A percentile compares a stretch with the other conserved stretches of the same genome.
Evolutionary conservation across 2,888 invertebrate species (phyloP).

Genomic region (Dicyrtomina minuta): DNA sequence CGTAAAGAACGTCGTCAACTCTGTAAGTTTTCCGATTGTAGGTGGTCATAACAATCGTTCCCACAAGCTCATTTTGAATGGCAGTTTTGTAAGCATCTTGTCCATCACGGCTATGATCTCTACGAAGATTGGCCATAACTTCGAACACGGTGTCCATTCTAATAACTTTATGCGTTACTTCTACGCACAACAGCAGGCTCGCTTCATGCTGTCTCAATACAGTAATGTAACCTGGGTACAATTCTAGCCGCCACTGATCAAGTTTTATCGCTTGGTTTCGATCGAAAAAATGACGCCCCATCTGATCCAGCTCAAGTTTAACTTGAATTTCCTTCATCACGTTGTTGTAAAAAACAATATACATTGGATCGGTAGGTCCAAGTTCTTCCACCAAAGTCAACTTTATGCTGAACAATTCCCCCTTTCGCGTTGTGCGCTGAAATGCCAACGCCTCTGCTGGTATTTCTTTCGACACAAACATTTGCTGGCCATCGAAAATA

Average conservation of each 20-base stretch:
- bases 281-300: slow-evolving; percentile 38
- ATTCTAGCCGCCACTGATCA: slow-evolving; percentile 65
- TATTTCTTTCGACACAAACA: slow-evolving; percentile 64
- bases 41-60: slow-evolving; percentile 72
- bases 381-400: slow-evolving; percentile 39
- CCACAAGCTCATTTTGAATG: slow-evolving; percentile 50
- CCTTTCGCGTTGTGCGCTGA: slow-evolving; percentile 9
- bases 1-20: slow-evolving; percentile 59
- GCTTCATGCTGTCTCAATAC: slow-evolving; percentile 80
- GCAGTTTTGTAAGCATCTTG: slow-evolving; percentile 55
- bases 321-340: slow-evolving; percentile 39
- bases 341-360: slow-evolving; percentile 46
- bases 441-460: slow-evolving; percentile 37
- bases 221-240: slow-evolving; percentile 70
- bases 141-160: slow-evolving; percentile 72
- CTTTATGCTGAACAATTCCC: slow-evolving; percentile 33
- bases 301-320: slow-evolving; percentile 36
- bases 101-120: background rate
- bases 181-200: slow-evolving; percentile 73
- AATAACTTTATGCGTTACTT: slow-evolving; percentile 81
- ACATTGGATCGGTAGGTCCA: slow-evolving; percentile 35
- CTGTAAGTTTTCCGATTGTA: slow-evolving; percentile 66
- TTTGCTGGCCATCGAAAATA: slow-evolving; percentile 72
- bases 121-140: slow-evolving; percentile 57
- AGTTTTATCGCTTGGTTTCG: slow-evolving; percentile 58